These are phyloP conservation scores for Trissolcus basalis DNA, from an alignment of 1,140 invertebrate genomes.

Conservation along the genomic window DNA sequence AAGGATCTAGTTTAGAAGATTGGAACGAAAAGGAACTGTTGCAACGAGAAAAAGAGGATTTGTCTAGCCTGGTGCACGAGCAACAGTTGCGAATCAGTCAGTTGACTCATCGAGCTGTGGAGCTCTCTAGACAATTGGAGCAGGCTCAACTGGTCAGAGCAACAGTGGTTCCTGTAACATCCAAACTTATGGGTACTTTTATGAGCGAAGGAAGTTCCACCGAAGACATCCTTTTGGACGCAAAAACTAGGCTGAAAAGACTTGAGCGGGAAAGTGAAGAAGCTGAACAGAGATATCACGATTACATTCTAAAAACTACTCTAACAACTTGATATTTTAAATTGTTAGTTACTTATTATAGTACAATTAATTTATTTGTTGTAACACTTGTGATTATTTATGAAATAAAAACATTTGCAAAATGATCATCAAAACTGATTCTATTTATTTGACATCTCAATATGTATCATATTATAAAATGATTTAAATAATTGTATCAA, in stretches of 20 bases:
- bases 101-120: conserved; percentile 64
- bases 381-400: too few relatives aligned
- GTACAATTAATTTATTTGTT: too few relatives aligned
- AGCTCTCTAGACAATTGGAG: conserved; percentile 67
- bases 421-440: too few relatives aligned
- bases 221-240: conserved; percentile 73
- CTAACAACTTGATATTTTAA: too few relatives aligned
- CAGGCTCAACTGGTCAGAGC: conserved; percentile 60
- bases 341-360: too few relatives aligned
- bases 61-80: conserved; percentile 65
- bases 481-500: too few relatives aligned
- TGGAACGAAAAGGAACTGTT: conserved; percentile 53
- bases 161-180: conserved; percentile 36
- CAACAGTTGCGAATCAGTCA: conserved; percentile 71
- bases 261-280: conserved; percentile 71
- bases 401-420: too few relatives aligned
- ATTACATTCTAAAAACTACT: conserved; percentile 63
- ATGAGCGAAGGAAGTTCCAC: conserved; percentile 73
- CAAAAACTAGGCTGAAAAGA: conserved; percentile 68
- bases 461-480: too few relatives aligned
- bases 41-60: conserved; percentile 65
- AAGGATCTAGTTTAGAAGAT: conserved; percentile 52
- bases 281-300: conserved; percentile 70
- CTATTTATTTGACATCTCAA: too few relatives aligned
- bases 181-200: conserved; percentile 55